A percentile compares a stretch with the other conserved stretches of the same genome.
These are phyloP conservation scores for Eptatretus burgeri DNA, from an alignment of 2,113 vertebrate species.

Conservation along the genomic window DNA sequence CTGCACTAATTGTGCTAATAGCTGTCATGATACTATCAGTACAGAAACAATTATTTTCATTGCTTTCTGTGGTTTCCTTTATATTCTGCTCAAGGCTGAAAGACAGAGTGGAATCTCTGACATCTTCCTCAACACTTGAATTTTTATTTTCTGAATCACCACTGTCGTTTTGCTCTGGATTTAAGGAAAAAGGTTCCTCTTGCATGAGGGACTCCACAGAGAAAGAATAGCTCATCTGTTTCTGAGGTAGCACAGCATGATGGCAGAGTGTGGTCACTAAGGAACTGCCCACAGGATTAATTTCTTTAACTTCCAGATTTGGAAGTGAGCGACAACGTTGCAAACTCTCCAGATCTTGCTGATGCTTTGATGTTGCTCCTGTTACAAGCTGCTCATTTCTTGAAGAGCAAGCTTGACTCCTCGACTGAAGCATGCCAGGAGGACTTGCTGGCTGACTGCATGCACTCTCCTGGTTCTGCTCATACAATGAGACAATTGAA, in stretches of 20 bases:
- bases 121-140: not conserved
- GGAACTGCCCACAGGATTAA: not conserved
- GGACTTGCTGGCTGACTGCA: not conserved
- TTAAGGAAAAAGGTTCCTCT: no score
- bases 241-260: slow-evolving; percentile 2
- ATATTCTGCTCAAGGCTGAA: not conserved
- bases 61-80: not conserved
- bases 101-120: slow-evolving; percentile 1
- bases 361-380: no score
- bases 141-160: not conserved
- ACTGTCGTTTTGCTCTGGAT: not conserved
- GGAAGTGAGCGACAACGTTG: slow-evolving; percentile 1
- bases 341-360: not conserved
- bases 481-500: slow-evolving; percentile 4
- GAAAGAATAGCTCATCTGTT: slow-evolving; percentile 3
- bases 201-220: slow-evolving; percentile 1
- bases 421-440: not conserved
- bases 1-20: no score
- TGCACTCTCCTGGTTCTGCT: slow-evolving; percentile 3
- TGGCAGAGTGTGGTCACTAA: slow-evolving; percentile 4
- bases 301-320: not conserved
- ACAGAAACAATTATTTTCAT: no score
- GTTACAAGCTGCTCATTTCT: no score
- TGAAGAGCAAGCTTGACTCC: no score
- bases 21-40: no score